Base-by-base conservation (phyloP, 2,888 invertebrate genomes). In the Drosophila testacea region DNA sequence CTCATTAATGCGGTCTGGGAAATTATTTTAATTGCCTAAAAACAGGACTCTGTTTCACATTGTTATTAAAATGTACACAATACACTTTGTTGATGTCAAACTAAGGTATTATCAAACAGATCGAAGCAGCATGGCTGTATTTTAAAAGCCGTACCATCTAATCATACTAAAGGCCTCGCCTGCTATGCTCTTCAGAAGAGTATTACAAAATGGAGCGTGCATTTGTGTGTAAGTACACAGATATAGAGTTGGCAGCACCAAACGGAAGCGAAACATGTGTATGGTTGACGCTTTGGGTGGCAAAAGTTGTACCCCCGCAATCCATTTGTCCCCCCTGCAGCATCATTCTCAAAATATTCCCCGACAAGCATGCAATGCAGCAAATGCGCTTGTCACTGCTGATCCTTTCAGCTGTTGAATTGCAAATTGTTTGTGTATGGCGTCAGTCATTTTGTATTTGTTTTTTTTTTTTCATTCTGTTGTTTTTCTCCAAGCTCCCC, bases 391-490 rank as follows among this genome's bases (percentile, higher is more conserved):
- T 89, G 90, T 89, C 80, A 78, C 83, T 88, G 81, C 81, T 85
- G 85, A 85, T 85, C 85, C 90, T 70, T 81, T 85, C 68, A 88
- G 85, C 88, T 85, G 85, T 85, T 89, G 90, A 89, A 85, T 85
- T 85, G 88, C 90, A 85, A 89, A 89, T 85, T 88, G 90, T 85
- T 85, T 89, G 89, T 89, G 74, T 72, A 74, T 82, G 83, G 88
- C 83, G 77, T 82, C 77, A 73, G 71, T 68, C 80, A 73, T 73
- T 82, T 81, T 76, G 68, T 61, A 63, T 72, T 72, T 65, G 46
- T 65, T 62, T 39, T 39, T 55, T 46, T 57, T n/a, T 47, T 52
- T 41, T 5, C 27, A 38, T 57, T 22, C 38, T 34, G 38, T 52
- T 67, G 42, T 65, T 38, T 38, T 13, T 62, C 27, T 50, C 6